Evolutionary conservation across 2,888 invertebrate species (phyloP), one percentile per base, ranked within the genome.

Genomic region (Polylopha cassiicola): DNA sequence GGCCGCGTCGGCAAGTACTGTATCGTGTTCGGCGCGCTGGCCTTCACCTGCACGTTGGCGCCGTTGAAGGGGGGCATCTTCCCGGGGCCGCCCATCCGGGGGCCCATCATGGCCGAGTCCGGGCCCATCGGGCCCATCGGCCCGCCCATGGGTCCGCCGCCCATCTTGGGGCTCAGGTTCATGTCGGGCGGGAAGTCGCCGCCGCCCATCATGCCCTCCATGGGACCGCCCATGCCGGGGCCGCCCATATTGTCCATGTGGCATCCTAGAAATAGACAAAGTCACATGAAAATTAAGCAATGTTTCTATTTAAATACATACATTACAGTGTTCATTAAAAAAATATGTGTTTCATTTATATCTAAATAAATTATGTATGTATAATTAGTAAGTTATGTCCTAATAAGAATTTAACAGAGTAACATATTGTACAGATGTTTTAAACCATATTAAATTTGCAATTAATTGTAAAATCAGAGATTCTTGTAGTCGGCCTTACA

Each of bases 11-110:
- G 98, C 73, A 98, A 89, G 87, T 98, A 98, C 87, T 98, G 98
- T 69, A 98, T 98, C 20, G 98, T 98, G 78, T 98, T 98, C 0
- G 98, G 98, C 6, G 98, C 97, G 74, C 95, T 97, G 5, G 98
- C 94, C 79, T 98, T 98, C 14, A 98, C 97, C 80, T 95, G 95
- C 23, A 95, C 93, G 74, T 95, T 97, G 5, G 86, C 86, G 4
- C 86, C 87, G 65, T 88, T 89, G 58, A 88, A 89, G 4, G 89
- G 89, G 8, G 84, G 74, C 86, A 86, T 86, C 48, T 86, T 86
- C 0, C 87, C 87, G 17, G 78, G 81, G 30, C 69, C 89, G 34
- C 88, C 89, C 73, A 89, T 87, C 7, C 88, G 84, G 26, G 91
- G 90, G 10, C 90, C 91, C 87, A 89, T 89, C 88, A 90, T 90